Evolutionary conservation across 2,113 vertebrate species (phyloP).

Genomic region (Lichenostomus cassidix): DNA sequence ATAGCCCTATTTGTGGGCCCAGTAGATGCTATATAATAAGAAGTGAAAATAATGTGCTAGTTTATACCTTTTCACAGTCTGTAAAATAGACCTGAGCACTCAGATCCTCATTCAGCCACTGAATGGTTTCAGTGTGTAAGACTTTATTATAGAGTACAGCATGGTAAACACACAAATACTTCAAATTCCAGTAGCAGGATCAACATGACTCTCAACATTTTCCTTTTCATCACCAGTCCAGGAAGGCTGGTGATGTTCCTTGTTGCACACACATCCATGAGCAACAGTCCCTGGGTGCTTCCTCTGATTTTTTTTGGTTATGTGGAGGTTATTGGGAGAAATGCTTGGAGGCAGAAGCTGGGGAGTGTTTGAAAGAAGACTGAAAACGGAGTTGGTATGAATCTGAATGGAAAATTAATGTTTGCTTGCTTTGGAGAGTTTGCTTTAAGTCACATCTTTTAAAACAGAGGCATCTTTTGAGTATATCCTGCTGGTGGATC

Average conservation of each 20-base stretch:
- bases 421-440: background rate
- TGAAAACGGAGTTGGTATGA: background rate
- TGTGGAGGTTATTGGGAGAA: background rate
- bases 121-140: background rate
- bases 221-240: background rate
- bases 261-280: fast-evolving
- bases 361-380: background rate
- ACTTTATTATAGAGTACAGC: background rate
- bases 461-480: background rate
- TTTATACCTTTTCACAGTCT: background rate
- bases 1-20: background rate
- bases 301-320: background rate
- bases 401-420: background rate
- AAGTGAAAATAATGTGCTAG: background rate
- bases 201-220: background rate
- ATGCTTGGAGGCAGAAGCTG: background rate
- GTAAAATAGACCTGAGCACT: background rate
- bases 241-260: background rate
- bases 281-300: fast-evolving
- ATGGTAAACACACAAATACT: background rate
- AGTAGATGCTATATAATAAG: background rate
- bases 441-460: background rate
- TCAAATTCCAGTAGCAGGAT: background rate
- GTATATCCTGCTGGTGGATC: background rate
- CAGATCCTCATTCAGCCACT: background rate